These are phyloP conservation scores for Trididemnum clinides DNA, from an alignment of 23 tunicate species.

Conservation along the genomic window DNA sequence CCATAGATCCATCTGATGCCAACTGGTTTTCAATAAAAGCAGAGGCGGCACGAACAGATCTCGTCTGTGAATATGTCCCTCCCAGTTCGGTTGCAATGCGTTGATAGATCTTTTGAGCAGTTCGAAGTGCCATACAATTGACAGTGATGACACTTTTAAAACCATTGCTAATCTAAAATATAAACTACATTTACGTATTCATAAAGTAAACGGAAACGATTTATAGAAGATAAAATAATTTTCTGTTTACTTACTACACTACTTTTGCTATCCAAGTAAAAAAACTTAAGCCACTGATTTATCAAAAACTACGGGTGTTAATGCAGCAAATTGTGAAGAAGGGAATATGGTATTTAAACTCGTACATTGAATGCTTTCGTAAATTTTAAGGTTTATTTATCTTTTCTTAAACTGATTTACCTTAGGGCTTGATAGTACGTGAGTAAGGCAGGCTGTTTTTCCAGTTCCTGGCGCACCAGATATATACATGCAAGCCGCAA, in stretches of 20 bases:
- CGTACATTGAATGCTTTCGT: too few relatives aligned
- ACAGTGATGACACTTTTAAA: constrained; percentile 31
- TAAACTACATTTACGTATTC: too few relatives aligned
- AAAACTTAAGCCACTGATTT: too few relatives aligned
- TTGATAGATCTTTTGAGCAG: constrained; percentile 70
- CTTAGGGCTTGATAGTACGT: constrained; percentile 36
- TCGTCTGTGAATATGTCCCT: constrained; percentile 26
- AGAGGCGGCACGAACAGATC: constrained; percentile 37
- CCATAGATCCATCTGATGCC: constrained; percentile 41
- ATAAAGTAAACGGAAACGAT: too few relatives aligned
- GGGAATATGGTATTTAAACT: too few relatives aligned
- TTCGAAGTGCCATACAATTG: constrained; percentile 85
- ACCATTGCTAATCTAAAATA: constrained; percentile 8
- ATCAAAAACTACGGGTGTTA: too few relatives aligned
- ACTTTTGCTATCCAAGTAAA: too few relatives aligned
- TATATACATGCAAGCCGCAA: constrained; percentile 74
- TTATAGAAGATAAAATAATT: too few relatives aligned
- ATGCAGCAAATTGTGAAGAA: too few relatives aligned
- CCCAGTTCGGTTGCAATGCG: constrained; percentile 67
- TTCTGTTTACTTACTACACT: too few relatives aligned
- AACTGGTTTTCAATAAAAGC: constrained; percentile 60
- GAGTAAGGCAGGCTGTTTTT: constrained; percentile 77
- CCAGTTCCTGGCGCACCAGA: constrained; percentile 99
- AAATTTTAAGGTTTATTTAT: too few relatives aligned
- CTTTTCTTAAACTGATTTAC: too few relatives aligned